Evolutionary conservation across 2,888 invertebrate genomes (phyloP), one percentile per base, ranked within the genome.

Genomic region (Nudaria mundana): DNA sequence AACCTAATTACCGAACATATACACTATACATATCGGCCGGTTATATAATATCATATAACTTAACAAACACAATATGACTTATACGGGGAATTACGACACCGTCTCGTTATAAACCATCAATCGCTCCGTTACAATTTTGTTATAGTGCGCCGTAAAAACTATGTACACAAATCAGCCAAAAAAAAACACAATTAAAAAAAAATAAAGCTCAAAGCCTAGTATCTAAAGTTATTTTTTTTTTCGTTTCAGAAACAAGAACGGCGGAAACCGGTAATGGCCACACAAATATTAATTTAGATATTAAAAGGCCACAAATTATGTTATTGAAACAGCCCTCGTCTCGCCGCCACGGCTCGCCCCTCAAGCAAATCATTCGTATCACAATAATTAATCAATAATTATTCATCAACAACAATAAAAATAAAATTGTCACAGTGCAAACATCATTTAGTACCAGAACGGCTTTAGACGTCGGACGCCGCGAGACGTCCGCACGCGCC

Each of bases 181-280:
- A 39, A 35, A 44, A 18, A 52, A 56, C 26, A 26, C 31, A n/a
- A 43, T n/a, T n/a, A n/a, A n/a, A n/a, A 52, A 57, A 67, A 67
- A 69, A 65, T 68, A 70, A 76, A 76, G 77, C 71, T 72, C 56
- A 60, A 66, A 71, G 67, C 71, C 60, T n/a, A n/a, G n/a, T n/a
- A 36, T 52, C 55, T 66, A 68, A 58, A 62, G 53, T 70, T 66
- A 70, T 59, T 52, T 51, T 45, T 39, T 62, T 59, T 52, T 51
- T 44, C 37, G 42, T 47, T 52, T 34, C 31, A 35, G 37, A 39
- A 38, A 49, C 61, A 58, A 54, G 40, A 60, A 57, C 33, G 44
- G 32, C 37, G 25, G 30, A 24, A 44, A 41, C 63, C 42, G 37
- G 43, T 39, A 53, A 55, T 26, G 32, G 59, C 54, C 43, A 42